These are phyloP conservation scores for Takifugu bimaculatus DNA, from an alignment of 2,113 vertebrate genomes.

Conservation along the genomic window DNA sequence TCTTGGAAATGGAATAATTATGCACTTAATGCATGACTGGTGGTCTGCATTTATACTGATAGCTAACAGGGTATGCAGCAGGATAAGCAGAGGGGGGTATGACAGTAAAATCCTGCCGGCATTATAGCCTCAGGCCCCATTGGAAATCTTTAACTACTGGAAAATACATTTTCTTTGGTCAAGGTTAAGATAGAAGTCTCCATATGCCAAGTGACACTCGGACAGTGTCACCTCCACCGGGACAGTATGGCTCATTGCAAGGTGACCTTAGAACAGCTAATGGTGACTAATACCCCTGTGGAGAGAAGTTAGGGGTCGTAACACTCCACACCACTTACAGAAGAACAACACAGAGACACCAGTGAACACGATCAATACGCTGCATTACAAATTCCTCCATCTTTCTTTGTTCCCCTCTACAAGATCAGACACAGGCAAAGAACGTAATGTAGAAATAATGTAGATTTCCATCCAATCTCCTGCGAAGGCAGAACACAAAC, in stretches of 20 bases:
- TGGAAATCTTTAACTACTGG: slow-evolving; percentile 70
- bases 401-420: slow-evolving; percentile 51
- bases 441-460: slow-evolving; percentile 63
- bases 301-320: slow-evolving; percentile 52
- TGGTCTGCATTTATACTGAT: slow-evolving; percentile 83
- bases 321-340: slow-evolving; percentile 55
- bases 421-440: slow-evolving; percentile 28
- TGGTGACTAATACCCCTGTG: slow-evolving; percentile 63
- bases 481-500: slow-evolving; percentile 53
- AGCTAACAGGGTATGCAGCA: slow-evolving; percentile 61
- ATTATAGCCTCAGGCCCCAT: slow-evolving; percentile 37
- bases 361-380: slow-evolving; percentile 55
- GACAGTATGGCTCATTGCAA: slow-evolving; percentile 57
- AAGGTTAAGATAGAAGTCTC: slow-evolving; percentile 70
- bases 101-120: slow-evolving; percentile 50
- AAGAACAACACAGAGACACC: slow-evolving; percentile 40
- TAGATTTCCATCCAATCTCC: slow-evolving; percentile 53
- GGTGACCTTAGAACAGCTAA: slow-evolving; percentile 73
- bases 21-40: slow-evolving; percentile 81
- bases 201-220: slow-evolving; percentile 58
- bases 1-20: slow-evolving; percentile 93
- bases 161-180: slow-evolving; percentile 70
- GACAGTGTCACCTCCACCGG: slow-evolving; percentile 56
- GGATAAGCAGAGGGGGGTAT: slow-evolving; percentile 53
- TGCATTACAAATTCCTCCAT: slow-evolving; percentile 55